Percentiles rank a stretch among this genome's conserved stretches.
Evolutionary conservation across 2,888 invertebrate species (phyloP).

Genomic region (Drosophila kambysellisi): DNA sequence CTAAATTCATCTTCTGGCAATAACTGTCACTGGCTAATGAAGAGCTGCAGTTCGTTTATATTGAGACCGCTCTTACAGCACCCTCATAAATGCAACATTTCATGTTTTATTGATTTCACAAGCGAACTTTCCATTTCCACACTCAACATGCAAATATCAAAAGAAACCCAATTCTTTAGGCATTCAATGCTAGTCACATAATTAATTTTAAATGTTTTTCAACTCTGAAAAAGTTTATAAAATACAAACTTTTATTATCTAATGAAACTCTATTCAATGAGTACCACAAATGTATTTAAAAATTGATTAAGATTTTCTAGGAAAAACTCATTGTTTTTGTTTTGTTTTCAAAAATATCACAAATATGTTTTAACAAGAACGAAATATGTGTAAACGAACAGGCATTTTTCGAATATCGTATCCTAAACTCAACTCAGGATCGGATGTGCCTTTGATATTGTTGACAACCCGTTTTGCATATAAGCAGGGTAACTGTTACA

Average conservation of each 20-base stretch:
- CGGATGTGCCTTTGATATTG: background rate
- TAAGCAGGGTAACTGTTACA: background rate
- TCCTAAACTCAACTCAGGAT: background rate
- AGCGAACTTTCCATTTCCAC: background rate
- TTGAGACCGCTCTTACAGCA: background rate
- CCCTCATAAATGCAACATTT: slow-evolving; percentile 11
- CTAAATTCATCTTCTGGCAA: slow-evolving; percentile 23
- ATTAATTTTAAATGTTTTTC: background rate
- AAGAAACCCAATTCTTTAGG: background rate
- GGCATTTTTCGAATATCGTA: background rate
- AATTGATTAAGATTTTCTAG: too few relatives aligned
- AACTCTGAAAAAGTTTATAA: background rate
- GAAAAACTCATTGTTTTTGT: too few relatives aligned
- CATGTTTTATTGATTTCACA: background rate
- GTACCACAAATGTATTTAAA: too few relatives aligned
- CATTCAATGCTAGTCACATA: background rate
- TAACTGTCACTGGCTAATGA: slow-evolving; percentile 33
- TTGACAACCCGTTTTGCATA: slow-evolving; percentile 14
- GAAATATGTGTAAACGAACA: background rate
- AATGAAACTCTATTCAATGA: too few relatives aligned
- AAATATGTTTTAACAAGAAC: background rate
- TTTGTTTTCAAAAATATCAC: background rate
- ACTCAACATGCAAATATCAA: background rate
- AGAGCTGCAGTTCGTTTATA: background rate
- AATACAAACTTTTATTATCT: too few relatives aligned